phyloP scores from a whole-genome alignment of 2,888 invertebrate genomes.

The Myathropa florea region DNA sequence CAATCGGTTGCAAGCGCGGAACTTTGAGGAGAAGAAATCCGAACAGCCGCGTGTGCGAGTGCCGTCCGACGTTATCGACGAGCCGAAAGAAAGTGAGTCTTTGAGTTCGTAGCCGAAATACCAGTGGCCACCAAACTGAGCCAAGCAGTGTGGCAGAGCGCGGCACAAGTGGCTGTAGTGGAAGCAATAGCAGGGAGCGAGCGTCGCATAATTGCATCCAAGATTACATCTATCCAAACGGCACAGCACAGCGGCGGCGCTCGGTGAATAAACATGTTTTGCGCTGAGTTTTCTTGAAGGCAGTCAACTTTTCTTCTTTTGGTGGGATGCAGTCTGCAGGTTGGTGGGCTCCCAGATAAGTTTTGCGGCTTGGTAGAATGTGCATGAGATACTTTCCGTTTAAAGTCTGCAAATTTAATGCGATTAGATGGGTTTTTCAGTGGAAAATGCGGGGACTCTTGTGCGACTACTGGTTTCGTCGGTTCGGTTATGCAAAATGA shows the following conservation, averaged over 20 bases:
- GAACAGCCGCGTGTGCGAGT: conserved; percentile 10
- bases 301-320: conserved; percentile 66
- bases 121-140: conserved; percentile 23
- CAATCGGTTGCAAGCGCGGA: conserved; percentile 12
- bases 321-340: not conserved
- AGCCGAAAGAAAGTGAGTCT: conserved; percentile 55
- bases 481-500: not conserved
- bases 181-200: conserved; percentile 47
- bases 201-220: conserved; percentile 48
- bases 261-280: conserved; percentile 44
- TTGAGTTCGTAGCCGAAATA: conserved; percentile 23
- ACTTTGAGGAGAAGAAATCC: not conserved
- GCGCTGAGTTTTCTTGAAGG: conserved; percentile 50
- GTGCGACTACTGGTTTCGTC: not conserved
- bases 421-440: not conserved
- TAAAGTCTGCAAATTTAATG: not conserved
- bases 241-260: not conserved
- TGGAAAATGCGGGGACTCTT: not conserved
- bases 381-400: not conserved
- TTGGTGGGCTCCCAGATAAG: not conserved
- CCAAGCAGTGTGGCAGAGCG: too few species aligned
- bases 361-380: not conserved
- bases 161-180: conserved; percentile 16
- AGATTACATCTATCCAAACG: conserved; percentile 35
- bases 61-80: conserved; percentile 47